These are phyloP conservation scores for Drosophila saltans DNA, from an alignment of 1,140 invertebrate species.

Conservation along the genomic window DNA sequence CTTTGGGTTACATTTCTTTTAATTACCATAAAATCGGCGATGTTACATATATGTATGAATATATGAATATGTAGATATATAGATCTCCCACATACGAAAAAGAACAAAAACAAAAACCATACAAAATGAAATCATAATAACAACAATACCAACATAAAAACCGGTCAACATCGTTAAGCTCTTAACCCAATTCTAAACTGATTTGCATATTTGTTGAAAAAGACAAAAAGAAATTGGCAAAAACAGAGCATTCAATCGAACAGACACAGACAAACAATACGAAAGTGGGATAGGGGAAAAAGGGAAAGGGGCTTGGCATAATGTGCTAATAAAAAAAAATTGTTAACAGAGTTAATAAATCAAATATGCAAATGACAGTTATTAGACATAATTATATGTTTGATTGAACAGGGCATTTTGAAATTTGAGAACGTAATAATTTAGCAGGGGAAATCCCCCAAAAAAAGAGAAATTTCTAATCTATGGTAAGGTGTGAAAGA, in stretches of 20 bases:
- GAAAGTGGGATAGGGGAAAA: conserved; percentile 23
- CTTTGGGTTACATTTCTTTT: conserved; percentile 55
- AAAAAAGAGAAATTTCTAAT: conserved; percentile 3
- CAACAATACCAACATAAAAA: conserved; percentile 33
- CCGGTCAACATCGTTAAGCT: conserved; percentile 46
- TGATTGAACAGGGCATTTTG: neutral
- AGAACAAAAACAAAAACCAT: conserved; percentile 1
- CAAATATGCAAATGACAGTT: conserved; percentile 25
- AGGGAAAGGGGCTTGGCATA: conserved; percentile 1
- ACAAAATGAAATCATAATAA: conserved; percentile 19
- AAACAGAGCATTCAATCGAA: conserved; percentile 27
- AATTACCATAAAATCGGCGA: conserved; percentile 52
- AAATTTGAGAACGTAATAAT: neutral
- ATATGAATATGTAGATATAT: conserved; percentile 14
- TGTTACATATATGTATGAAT: conserved; percentile 37
- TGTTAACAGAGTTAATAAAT: conserved; percentile 15
- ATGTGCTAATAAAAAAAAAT: neutral
- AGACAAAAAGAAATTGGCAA: conserved; percentile 24
- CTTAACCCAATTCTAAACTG: conserved; percentile 61
- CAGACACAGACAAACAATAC: conserved; percentile 7
- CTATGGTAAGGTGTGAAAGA: neutral
- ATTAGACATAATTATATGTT: conserved; percentile 1
- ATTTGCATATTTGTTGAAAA: conserved; percentile 55
- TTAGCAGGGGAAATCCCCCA: neutral
- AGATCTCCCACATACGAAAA: neutral